Evolutionary conservation across 2,888 invertebrate species (phyloP), one percentile per base, ranked within the genome.

Genomic region (Tigriopus californicus): DNA sequence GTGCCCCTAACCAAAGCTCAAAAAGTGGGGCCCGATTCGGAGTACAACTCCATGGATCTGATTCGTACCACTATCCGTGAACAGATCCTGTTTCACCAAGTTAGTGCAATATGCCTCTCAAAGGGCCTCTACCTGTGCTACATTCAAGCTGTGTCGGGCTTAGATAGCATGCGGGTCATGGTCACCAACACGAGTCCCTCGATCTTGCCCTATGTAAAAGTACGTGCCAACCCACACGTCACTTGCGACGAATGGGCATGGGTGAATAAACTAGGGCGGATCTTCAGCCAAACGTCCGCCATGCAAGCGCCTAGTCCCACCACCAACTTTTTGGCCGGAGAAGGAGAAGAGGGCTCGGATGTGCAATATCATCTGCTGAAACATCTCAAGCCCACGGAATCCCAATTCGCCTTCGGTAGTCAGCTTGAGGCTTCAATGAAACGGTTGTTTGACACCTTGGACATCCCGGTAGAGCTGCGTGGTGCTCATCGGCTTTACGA

Each of bases 171-270:
- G 51, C 83, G 90, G 67, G 83, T 97, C 11, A 83, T 97, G 51
- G 94, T 94, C 24, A 89, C 92, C 0, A 80, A 85, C 58, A 85
- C 87, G 67, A 82, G 87, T 1, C 97, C 97, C 4, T 97, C 94
- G 70, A 87, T 94, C 65, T 78, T 97, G 64, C 97, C 97, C 1
- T 88, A 92, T 70, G 85, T 85, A 63, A 86, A 89, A 70, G 81
- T 97, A 42, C 75, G 97, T 62, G 88, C 91, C 65, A 95, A 95
- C 74, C 86, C 94, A 1, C 94, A 95, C 69, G 88, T 98, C 0
- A 92, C 92, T 13, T 85, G 88, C 25, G 95, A 95, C 69, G 97
- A 97, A 72, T 97, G 95, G 95, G 83, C 87, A 65, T 86, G 88
- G 70, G 74, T 95, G 13, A 84, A 82, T 67, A 79, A 67, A 42